Conservation (phyloP, 2,113 vertebrate genomes). For the Delphinus delphis region DNA sequence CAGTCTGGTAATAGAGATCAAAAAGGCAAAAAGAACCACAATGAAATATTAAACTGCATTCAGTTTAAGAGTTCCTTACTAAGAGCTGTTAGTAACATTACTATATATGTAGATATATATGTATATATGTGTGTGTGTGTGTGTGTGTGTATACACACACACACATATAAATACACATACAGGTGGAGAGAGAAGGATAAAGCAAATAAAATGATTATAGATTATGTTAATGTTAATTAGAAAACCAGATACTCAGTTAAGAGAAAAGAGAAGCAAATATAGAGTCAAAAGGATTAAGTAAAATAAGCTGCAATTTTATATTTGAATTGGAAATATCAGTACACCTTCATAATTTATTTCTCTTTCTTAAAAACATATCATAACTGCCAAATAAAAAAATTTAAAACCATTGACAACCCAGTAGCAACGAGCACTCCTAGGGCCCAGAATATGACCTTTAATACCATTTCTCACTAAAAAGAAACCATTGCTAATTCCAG, state of each 20-base stretch:
- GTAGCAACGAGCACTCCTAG: background rate
- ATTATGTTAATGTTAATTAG: background rate
- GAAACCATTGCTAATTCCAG: background rate
- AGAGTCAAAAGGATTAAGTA: background rate
- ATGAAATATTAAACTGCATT: background rate
- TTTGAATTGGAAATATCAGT: background rate
- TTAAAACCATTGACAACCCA: background rate
- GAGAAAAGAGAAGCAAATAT: background rate
- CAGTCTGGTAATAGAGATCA: background rate
- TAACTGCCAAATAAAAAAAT: background rate
- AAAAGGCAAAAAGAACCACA: background rate
- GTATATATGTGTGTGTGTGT: too few relatives aligned
- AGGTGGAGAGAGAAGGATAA: background rate
- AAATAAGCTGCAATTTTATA: background rate
- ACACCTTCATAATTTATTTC: background rate
- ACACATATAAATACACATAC: background rate
- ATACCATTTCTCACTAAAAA: background rate
- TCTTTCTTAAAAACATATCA: background rate
- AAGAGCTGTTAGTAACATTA: background rate
- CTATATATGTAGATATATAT: background rate
- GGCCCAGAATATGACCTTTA: background rate
- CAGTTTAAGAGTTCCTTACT: background rate
- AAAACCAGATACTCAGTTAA: background rate
- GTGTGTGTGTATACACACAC: background rate
- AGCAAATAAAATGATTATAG: background rate